phyloP scores from a whole-genome alignment of 2,113 vertebrate species.

The Cygnus buccinator region DNA sequence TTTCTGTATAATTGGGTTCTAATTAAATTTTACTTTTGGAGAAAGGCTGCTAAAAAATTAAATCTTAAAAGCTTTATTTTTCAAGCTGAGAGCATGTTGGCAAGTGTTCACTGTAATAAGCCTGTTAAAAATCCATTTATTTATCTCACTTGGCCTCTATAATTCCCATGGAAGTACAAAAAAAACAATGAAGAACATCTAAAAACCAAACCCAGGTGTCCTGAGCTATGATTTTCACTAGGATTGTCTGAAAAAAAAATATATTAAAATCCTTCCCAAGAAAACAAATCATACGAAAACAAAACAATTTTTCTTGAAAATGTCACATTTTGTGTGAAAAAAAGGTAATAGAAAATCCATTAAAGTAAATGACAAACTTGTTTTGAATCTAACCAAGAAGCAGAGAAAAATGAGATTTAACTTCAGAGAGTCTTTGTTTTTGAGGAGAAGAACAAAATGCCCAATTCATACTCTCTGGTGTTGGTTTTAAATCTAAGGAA shows the following conservation, averaged over 20 bases:
- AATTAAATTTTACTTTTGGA: slow-evolving; percentile 45
- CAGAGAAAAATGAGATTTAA: not conserved
- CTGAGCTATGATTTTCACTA: not conserved
- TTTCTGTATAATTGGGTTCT: slow-evolving; percentile 25
- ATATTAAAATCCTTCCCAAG: not conserved
- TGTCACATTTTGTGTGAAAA: not conserved
- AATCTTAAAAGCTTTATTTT: slow-evolving; percentile 46
- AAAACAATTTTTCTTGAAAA: not conserved
- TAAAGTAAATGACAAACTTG: not conserved
- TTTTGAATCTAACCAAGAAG: not conserved
- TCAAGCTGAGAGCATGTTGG: slow-evolving; percentile 26
- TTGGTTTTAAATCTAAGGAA: not conserved
- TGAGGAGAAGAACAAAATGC: not conserved
- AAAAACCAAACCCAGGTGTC: not conserved
- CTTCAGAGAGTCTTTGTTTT: not conserved
- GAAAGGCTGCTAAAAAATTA: slow-evolving; percentile 28
- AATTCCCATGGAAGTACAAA: not conserved
- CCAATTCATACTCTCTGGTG: not conserved
- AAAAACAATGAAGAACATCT: not conserved
- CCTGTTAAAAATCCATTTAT: slow-evolving; percentile 40
- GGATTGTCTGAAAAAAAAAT: not conserved
- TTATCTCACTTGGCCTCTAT: not conserved
- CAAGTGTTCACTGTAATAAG: slow-evolving; percentile 22
- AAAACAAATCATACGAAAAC: not conserved
- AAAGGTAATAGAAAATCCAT: not conserved